Evolutionary conservation across 2,797 vertebrate species (phyloP).

Genomic region (Sebastiscus tertius): DNA sequence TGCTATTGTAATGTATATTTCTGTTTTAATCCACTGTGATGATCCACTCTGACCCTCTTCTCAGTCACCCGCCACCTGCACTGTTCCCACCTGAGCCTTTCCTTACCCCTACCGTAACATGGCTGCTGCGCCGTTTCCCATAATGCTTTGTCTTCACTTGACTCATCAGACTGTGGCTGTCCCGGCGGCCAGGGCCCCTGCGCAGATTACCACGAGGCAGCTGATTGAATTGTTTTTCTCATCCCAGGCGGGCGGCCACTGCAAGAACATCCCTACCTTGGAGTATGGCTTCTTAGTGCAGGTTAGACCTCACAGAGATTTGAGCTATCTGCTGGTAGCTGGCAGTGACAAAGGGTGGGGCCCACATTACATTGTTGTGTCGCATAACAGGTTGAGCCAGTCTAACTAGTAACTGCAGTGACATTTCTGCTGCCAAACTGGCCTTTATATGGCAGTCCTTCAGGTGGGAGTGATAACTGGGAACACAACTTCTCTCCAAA

Average conservation of each 20-base stretch:
- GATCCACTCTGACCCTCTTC: conserved; percentile 51
- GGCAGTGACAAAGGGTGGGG: neutral
- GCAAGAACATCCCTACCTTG: conserved; percentile 98
- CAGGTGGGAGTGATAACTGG: conserved; percentile 44
- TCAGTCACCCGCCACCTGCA: conserved; percentile 55
- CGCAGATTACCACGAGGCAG: conserved; percentile 91
- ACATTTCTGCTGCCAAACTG: conserved; percentile 1
- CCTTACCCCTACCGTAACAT: conserved; percentile 62
- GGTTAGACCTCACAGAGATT: conserved; percentile 78
- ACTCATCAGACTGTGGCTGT: conserved; percentile 90
- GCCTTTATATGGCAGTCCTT: neutral
- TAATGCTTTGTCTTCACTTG: conserved; percentile 89
- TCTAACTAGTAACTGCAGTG: neutral
- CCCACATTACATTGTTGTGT: neutral
- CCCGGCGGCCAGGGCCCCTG: conserved; percentile 87
- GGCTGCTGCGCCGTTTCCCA: conserved; percentile 80
- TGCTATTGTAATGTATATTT: neutral
- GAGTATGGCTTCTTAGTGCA: conserved; percentile 99
- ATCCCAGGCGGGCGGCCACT: conserved; percentile 96
- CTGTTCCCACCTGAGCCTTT: conserved; percentile 67
- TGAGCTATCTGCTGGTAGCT: neutral
- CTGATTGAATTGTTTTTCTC: conserved; percentile 90
- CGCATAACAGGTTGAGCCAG: neutral
- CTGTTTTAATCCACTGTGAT: conserved; percentile 44
- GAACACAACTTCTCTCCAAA: conserved; percentile 41